These are phyloP conservation scores for Apogon hyalosoma DNA, from an alignment of 2,797 vertebrate species.

Conservation along the genomic window DNA sequence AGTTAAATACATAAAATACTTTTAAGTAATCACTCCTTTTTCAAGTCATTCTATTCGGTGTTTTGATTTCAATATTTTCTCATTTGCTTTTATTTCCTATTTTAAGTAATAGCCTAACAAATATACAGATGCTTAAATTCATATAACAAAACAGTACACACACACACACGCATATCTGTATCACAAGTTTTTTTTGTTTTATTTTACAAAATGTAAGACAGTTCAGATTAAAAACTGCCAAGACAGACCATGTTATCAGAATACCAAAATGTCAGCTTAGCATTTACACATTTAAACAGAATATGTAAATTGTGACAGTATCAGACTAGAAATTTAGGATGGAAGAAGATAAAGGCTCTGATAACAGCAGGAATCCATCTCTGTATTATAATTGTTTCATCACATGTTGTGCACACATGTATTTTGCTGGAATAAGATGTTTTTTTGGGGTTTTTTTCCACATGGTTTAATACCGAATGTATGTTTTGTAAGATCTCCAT, in stretches of 20 bases:
- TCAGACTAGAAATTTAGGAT: slow-evolving; percentile 2
- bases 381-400: slow-evolving; percentile 4
- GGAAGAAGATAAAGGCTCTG: neutral
- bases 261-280: slow-evolving; percentile 41
- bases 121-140: too few relatives aligned
- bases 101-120: too few relatives aligned
- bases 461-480: neutral
- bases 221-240: neutral
- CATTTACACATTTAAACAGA: too few relatives aligned
- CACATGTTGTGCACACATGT: neutral
- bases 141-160: too few relatives aligned
- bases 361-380: slow-evolving; percentile 3
- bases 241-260: slow-evolving; percentile 2
- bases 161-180: too few relatives aligned
- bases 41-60: too few relatives aligned
- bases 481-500: slow-evolving; percentile 74
- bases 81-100: too few relatives aligned
- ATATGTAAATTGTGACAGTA: slow-evolving; percentile 18
- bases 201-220: neutral
- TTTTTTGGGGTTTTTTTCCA: neutral
- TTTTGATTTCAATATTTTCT: too few relatives aligned
- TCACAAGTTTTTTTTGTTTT: too few relatives aligned
- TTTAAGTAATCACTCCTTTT: too few relatives aligned
- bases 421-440: neutral
- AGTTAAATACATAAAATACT: too few relatives aligned